phyloP scores from a whole-genome alignment of 37 sponge, comb jelly and placozoan species.

The Aphrocallistes beatrix region DNA sequence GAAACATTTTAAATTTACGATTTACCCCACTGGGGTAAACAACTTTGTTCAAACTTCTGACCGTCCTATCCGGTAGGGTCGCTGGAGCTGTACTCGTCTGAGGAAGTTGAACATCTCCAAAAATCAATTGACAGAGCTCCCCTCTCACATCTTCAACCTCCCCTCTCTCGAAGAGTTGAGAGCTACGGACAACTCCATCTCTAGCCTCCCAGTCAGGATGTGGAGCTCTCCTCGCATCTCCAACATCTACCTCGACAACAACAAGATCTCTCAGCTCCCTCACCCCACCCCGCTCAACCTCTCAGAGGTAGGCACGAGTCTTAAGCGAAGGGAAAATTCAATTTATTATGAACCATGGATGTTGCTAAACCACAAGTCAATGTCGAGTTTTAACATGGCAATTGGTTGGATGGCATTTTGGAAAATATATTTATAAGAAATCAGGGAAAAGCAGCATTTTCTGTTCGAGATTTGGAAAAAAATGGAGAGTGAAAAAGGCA shows the following conservation, averaged over 20 bases:
- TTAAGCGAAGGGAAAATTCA: not conserved
- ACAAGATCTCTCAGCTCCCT: constrained; percentile 29
- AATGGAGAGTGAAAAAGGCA: too few relatives aligned
- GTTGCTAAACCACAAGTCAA: not conserved
- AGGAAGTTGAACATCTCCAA: constrained; percentile 24
- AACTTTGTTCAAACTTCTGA: too few relatives aligned
- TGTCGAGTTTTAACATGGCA: too few relatives aligned
- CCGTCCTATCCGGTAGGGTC: too few relatives aligned
- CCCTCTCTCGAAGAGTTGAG: constrained; percentile 38
- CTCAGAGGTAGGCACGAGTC: not conserved
- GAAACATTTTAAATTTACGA: too few relatives aligned
- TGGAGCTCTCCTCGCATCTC: constrained; percentile 49
- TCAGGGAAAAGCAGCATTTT: too few relatives aligned
- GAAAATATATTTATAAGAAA: too few relatives aligned
- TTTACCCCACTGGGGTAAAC: too few relatives aligned
- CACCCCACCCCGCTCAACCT: constrained; percentile 27
- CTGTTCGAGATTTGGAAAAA: too few relatives aligned
- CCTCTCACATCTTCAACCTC: constrained; percentile 39
- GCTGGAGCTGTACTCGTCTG: constrained; percentile 51
- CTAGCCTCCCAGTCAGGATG: constrained; percentile 31
- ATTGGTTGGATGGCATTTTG: too few relatives aligned
- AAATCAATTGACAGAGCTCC: constrained; percentile 41
- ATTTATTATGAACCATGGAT: not conserved
- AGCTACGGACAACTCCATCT: constrained; percentile 41
- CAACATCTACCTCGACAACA: constrained; percentile 33